These are phyloP conservation scores for Mythimna albipuncta DNA, from an alignment of 2,888 invertebrate genomes.

Conservation along the genomic window DNA sequence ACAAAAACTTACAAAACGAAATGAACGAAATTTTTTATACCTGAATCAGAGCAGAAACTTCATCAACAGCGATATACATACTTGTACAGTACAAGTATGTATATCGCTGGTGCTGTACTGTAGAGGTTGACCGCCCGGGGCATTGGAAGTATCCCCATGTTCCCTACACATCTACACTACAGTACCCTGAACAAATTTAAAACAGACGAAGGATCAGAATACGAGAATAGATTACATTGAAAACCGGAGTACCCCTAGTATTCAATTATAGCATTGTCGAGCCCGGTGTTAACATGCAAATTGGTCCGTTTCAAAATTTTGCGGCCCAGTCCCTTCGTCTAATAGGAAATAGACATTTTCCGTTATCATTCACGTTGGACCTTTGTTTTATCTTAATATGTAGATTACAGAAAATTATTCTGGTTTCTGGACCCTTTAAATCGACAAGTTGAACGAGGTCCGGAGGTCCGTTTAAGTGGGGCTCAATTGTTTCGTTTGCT, in stretches of 20 bases:
- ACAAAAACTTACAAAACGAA: background rate
- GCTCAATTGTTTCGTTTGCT: slow-evolving; percentile 58
- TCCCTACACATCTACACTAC: slow-evolving; percentile 13
- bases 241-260: slow-evolving; percentile 68
- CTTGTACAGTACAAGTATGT: background rate
- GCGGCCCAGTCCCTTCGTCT: slow-evolving; percentile 75
- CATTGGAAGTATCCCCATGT: slow-evolving; percentile 1
- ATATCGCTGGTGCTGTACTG: background rate
- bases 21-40: slow-evolving; percentile 3
- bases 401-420: slow-evolving; percentile 79
- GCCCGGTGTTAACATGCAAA: slow-evolving; percentile 86
- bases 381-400: slow-evolving; percentile 79
- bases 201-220: slow-evolving; percentile 72
- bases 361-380: slow-evolving; percentile 81
- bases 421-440: slow-evolving; percentile 72
- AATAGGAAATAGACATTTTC: slow-evolving; percentile 86
- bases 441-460: slow-evolving; percentile 70
- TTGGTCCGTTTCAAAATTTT: slow-evolving; percentile 83
- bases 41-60: slow-evolving; percentile 3
- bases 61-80: slow-evolving; percentile 10
- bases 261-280: slow-evolving; percentile 84
- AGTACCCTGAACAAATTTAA: slow-evolving; percentile 72
- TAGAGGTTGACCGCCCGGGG: slow-evolving; percentile 23
- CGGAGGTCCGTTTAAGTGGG: slow-evolving; percentile 60
- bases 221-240: slow-evolving; percentile 77